Conservation (phyloP, 2,113 vertebrate species). For the Gobius niger region DNA sequence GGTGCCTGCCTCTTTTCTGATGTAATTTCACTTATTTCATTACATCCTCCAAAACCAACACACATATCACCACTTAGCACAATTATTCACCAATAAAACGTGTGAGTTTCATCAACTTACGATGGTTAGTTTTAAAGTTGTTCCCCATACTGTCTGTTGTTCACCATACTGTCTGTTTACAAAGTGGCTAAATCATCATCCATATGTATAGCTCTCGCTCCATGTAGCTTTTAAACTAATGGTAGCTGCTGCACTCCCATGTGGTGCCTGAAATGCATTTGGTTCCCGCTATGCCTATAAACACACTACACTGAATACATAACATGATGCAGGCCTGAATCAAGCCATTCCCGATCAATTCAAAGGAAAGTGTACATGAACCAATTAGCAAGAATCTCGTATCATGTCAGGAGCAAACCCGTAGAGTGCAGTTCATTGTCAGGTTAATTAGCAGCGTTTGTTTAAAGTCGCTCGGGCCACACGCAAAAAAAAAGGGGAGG, state of each 20-base stretch:
- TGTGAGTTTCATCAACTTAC: too few species aligned
- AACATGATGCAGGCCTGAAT: neutral
- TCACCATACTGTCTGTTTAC: neutral
- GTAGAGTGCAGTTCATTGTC: neutral
- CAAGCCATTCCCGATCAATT: neutral
- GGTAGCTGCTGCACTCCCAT: slow-evolving; percentile 12
- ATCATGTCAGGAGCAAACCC: neutral
- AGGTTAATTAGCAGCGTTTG: slow-evolving; percentile 1
- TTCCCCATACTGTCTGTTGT: neutral
- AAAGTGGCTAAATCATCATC: neutral
- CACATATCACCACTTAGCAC: too few species aligned
- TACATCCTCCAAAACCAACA: too few species aligned
- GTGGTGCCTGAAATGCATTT: slow-evolving; percentile 22
- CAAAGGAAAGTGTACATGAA: neutral
- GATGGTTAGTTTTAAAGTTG: too few species aligned
- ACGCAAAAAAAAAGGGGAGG: slow-evolving; percentile 39
- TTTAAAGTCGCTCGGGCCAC: neutral
- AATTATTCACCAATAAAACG: too few species aligned
- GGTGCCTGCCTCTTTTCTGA: too few species aligned
- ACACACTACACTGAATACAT: neutral
- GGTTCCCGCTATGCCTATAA: slow-evolving; percentile 37
- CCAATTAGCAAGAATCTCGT: neutral
- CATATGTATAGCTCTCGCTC: neutral
- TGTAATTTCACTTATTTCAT: too few species aligned
- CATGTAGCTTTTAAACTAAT: slow-evolving; percentile 30